Conservation (phyloP, 2,797 vertebrate species). For the Synaphobranchus kaupii region DNA sequence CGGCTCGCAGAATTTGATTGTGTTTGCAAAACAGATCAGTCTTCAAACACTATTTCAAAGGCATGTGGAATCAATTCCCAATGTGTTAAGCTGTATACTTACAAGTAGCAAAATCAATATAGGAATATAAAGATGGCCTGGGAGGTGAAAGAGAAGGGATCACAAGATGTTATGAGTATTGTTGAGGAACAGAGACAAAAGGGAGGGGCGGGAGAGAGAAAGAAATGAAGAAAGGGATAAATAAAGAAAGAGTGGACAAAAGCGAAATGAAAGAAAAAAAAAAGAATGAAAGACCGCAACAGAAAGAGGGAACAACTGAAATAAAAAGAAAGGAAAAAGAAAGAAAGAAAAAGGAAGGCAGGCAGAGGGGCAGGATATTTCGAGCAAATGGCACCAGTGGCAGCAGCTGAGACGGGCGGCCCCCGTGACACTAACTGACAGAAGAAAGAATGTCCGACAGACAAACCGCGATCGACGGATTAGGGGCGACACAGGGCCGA, state of each 20-base stretch:
- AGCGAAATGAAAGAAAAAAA: conserved; percentile 6
- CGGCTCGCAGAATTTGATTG: conserved; percentile 14
- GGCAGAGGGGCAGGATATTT: conserved; percentile 5
- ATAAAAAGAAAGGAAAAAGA: neutral
- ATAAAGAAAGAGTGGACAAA: conserved; percentile 3
- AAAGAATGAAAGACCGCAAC: conserved; percentile 12
- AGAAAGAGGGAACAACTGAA: neutral
- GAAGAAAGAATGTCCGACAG: conserved; percentile 40
- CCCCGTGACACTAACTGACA: conserved; percentile 30
- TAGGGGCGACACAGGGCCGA: conserved; percentile 32
- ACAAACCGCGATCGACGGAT: conserved; percentile 62
- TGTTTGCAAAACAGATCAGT: conserved; percentile 28
- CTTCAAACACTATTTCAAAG: conserved; percentile 18
- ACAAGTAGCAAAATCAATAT: conserved; percentile 14
- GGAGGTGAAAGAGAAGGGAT: conserved; percentile 10
- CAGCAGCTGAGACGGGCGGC: conserved; percentile 22
- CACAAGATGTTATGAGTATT: conserved; percentile 3
- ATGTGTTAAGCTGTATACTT: conserved; percentile 25
- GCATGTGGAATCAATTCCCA: conserved; percentile 25
- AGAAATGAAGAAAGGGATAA: neutral
- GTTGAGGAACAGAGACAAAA: neutral
- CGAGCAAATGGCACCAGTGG: conserved; percentile 17
- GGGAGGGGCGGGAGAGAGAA: neutral
- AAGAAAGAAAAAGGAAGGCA: neutral
- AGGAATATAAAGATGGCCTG: conserved; percentile 22